Conservation (phyloP, 2,888 invertebrate genomes). For the Meloe dianella region DNA sequence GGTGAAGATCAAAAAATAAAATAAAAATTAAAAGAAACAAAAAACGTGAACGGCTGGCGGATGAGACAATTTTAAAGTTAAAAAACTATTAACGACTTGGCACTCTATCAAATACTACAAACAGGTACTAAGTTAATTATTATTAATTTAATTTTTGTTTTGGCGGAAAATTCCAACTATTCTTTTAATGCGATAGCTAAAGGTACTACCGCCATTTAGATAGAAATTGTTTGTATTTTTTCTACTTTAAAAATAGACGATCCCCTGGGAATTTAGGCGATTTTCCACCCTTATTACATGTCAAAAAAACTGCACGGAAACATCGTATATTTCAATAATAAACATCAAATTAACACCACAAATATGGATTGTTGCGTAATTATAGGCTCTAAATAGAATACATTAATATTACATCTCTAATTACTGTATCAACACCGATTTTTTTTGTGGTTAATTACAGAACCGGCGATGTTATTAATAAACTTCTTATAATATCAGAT, state of each 20-base stretch:
- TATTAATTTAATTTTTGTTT: background rate
- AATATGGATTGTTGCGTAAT: background rate
- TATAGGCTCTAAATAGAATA: background rate
- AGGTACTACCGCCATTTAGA: background rate
- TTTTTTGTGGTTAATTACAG: background rate
- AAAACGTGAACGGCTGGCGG: conserved; percentile 1
- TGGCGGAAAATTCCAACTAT: background rate
- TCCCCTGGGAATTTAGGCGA: background rate
- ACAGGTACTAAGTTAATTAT: background rate
- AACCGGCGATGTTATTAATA: background rate
- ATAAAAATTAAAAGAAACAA: background rate
- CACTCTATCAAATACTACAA: background rate
- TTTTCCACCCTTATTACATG: background rate
- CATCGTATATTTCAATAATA: background rate
- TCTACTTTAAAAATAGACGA: background rate
- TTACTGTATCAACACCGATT: background rate
- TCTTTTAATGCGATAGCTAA: background rate
- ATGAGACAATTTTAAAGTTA: conserved; percentile 3
- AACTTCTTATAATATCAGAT: background rate
- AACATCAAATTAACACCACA: background rate
- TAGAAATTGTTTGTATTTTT: background rate
- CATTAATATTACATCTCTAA: background rate
- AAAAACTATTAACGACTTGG: conserved; percentile 8
- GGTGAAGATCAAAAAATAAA: conserved; percentile 1
- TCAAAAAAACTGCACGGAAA: background rate